Evolutionary conservation across 1,140 invertebrate genomes (phyloP).

Genomic region (Aricia agestis): DNA sequence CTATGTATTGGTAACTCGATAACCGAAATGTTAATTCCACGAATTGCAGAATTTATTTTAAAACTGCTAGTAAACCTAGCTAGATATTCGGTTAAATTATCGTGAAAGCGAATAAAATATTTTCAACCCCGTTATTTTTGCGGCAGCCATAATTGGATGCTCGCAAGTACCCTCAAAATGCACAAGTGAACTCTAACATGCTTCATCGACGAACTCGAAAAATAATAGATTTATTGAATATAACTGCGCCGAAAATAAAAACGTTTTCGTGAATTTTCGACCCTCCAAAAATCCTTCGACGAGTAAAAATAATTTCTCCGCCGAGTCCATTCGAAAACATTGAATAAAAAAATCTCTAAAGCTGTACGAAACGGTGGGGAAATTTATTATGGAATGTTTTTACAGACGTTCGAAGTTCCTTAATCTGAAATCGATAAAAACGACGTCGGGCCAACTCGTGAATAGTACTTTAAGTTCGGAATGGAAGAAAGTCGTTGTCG

Average conservation of each 20-base stretch:
- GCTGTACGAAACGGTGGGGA: constrained; percentile 31
- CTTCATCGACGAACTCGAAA: constrained; percentile 39
- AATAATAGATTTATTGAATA: constrained; percentile 43
- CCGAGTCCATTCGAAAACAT: constrained; percentile 16
- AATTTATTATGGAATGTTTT: constrained; percentile 71
- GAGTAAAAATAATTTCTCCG: constrained; percentile 6
- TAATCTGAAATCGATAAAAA: constrained; percentile 74
- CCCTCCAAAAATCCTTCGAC: background rate
- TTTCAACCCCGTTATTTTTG: constrained; percentile 6
- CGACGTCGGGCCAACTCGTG: constrained; percentile 64
- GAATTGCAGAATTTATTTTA: too few relatives aligned
- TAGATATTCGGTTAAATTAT: background rate
- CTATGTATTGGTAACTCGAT: too few relatives aligned
- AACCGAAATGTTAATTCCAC: too few relatives aligned
- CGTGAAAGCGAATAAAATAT: constrained; percentile 6
- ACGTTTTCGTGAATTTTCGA: constrained; percentile 25
- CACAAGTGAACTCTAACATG: constrained; percentile 28
- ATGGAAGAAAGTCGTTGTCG: constrained; percentile 59
- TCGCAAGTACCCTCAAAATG: constrained; percentile 12
- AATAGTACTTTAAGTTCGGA: constrained; percentile 64
- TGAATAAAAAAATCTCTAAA: constrained; percentile 16
- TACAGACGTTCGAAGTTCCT: constrained; percentile 62
- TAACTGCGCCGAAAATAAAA: constrained; percentile 43
- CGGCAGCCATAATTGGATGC: constrained; percentile 17
- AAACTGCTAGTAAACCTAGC: background rate